Evolutionary conservation across 2,797 vertebrate species (phyloP), one percentile per base, ranked within the genome.

Genomic region (Lemur catta): DNA sequence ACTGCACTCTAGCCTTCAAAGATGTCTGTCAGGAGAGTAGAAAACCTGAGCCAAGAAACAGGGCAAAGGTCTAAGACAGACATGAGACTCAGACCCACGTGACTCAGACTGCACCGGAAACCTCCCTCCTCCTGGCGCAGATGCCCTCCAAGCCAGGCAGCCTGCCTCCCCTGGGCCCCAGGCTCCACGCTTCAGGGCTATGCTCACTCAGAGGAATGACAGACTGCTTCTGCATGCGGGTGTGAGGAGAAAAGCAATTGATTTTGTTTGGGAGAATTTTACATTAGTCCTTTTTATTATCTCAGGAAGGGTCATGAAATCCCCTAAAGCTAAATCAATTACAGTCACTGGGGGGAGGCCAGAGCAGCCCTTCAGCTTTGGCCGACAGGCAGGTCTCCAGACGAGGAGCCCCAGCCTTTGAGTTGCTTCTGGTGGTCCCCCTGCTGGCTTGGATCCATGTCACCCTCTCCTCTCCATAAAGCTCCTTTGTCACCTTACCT

Each of bases 241-340:
- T 82, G 48, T 81, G 9, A 30, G 69, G 80, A 93, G 41, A 33
- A 96, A 91, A 94, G 71, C 74, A 94, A 94, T 89, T 97, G 95
- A 97, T 96, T 96, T 97, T 96, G 95, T 95, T 96, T 89, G 94
- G 96, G 76, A 94, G 86, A 96, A 96, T 91, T 97, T 97, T 94
- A 86, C 89, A 89, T 96, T 95, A 72, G 97, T 96, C 93, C 84
- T 94, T 96, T 97, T 94, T 97, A 97, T 97, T 94, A 94, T 97
- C 95, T 97, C 86, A 91, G 87, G 93, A 95, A 97, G 89, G 95
- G 89, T 96, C 91, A 80, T 76, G 94, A 96, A 95, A 97, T 93
- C 71, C 80, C 93, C 93, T 94, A 94, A 97, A 97, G 79, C 79
- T 91, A 96, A 97, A 97, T 96, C 96, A 96, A 95, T 96, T 86